Evolutionary conservation across 2,797 vertebrate species (phyloP), one percentile per base, ranked within the genome.

Genomic region (Cynopterus sphinx): DNA sequence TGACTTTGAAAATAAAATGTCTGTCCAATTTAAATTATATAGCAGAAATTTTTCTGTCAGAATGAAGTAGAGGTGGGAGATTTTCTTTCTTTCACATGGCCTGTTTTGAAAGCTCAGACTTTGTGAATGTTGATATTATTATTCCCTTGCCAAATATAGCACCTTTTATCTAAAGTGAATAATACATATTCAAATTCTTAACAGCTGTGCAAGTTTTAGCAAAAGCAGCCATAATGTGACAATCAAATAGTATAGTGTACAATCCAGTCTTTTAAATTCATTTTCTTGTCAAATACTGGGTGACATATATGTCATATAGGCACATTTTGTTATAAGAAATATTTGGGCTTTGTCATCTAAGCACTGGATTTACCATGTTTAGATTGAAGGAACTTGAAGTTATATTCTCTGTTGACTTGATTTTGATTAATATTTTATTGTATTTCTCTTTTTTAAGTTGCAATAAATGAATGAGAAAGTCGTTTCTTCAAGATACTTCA

Each of bases 131-230:
- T 86, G 74, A 88, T 89, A 90, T 87, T 95, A 96, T 74, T 97
- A 92, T 96, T 96, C 92, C 36, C 31, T 90, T 91, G 17, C 87
- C 63, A 95, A 95, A 96, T 93, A 93, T 95, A 95, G 26, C 21
- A 85, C 36, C 28, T 95, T 97, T 93, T 90, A 90, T 95, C 70
- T 95, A 75, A 73, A 90, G 16, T 86, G 46, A 7, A 79, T 95
- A 91, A 94, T 89, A 83, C 46, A 90, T 91, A 83, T 94, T 94
- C 78, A 97, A 90, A 95, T 71, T 88, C 6, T 41, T 78, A 93
- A 82, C 39, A 94, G 53, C 33, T 75, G 22, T 87, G 22, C 82
- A 33, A 94, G 6, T 86, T 95, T 92, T 85, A 83, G 53, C 15
- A 88, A 75, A 95, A 85, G 53, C 53, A 96, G 22, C 63, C n/a